Evolutionary conservation across 2,888 invertebrate species (phyloP), one percentile per base, ranked within the genome.

Genomic region (Meta bourneti): DNA sequence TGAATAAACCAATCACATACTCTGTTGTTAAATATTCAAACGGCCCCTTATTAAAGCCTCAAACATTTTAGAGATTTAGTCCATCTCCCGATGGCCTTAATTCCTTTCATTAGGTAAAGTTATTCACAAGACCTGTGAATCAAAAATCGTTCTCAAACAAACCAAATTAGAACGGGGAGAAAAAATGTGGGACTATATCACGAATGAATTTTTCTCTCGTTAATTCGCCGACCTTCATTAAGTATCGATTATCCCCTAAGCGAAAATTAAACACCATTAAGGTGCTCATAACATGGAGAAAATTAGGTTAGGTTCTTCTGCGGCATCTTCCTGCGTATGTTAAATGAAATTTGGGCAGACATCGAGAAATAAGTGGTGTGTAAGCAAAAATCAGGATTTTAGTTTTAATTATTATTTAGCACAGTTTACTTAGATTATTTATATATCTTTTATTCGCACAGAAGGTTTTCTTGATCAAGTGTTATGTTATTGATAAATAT

Each of bases 181-280:
- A 80, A 61, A 80, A 69, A 78, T 13, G 51, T 16, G 51, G 52
- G 52, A 80, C 61, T 34, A 61, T 69, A 80, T 61, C 80, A 61
- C 61, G 80, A 34, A 80, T 48, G 54, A 48, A 80, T 80, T 61
- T 61, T 61, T 61, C 61, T 61, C 61, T 61, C 61, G 7, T 61
- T 74, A 20, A 20, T 34, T 9, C 74, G 20, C 74, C 34, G 20
- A 20, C 74, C 74, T 74, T 74, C 74, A 74, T 74, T 20, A 74
- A 34, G 74, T 34, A 74, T 74, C 34, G 48, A 74, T 74, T 74
- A 74, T 74, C 74, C 20, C 11, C 34, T 74, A 74, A 74, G 19
- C 9, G 70, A 82, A 82, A 82, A 71, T 82, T 82, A 82, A 79
- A 82, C 82, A 82, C 70, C 82, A 82, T 82, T 82, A 71, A 51